Evolutionary conservation across 1,140 invertebrate species (phyloP), one percentile per base, ranked within the genome.

Genomic region (Doryteuthis pealeii): DNA sequence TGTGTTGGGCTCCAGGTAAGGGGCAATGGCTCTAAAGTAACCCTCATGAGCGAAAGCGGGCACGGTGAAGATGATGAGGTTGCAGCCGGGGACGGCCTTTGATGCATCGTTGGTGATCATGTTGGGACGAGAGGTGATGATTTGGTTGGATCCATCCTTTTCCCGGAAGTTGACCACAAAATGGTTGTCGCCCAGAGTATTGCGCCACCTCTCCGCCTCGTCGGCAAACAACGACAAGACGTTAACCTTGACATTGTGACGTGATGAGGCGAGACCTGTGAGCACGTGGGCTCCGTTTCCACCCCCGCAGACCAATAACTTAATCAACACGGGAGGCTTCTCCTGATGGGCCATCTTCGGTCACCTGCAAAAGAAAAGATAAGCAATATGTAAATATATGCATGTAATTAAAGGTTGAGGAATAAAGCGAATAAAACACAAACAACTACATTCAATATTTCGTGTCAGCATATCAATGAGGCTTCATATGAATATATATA

Each of bases 341-440:
- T 74, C 30, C 86, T 86, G 12, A 72, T 80, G 2, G 81, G 82
- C 35, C 81, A 85, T 15, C 71, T 77, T 30, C 87, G 86, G 87
- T 77, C 80, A 3, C 80, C 86, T 28, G 78, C 76, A 70, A 85
- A 86, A 10, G 86, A n/a, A 65, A 30, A 26, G n/a, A n/a, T n/a
- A n/a, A n/a, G n/a, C n/a, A n/a, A n/a, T n/a, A n/a, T n/a, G n/a
- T n/a, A n/a, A n/a, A n/a, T n/a, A n/a, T n/a, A n/a, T n/a, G n/a
- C n/a, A n/a, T n/a, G n/a, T n/a, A n/a, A n/a, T n/a, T n/a, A n/a
- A n/a, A n/a, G n/a, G n/a, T n/a, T n/a, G n/a, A n/a, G n/a, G n/a
- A n/a, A n/a, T n/a, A n/a, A n/a, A n/a, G n/a, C n/a, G n/a, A n/a
- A n/a, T n/a, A n/a, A n/a, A n/a, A n/a, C n/a, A n/a, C n/a, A n/a